Conservation (phyloP, 2,888 invertebrate genomes). For the Reticulitermes lucifugus region DNA sequence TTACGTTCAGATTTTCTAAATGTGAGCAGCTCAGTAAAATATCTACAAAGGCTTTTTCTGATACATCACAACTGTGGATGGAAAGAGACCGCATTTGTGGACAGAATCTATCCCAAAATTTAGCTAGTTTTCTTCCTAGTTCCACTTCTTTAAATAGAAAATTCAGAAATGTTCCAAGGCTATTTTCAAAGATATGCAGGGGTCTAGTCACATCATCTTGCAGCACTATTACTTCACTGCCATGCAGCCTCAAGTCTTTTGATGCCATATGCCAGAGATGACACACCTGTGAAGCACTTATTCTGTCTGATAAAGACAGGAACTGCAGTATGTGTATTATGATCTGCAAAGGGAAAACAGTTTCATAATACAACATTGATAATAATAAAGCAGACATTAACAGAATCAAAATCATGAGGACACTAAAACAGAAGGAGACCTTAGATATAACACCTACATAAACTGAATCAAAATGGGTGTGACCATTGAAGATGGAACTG, state of each 20-base stretch:
- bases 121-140: slow-evolving; percentile 65
- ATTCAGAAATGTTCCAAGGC: slow-evolving; percentile 61
- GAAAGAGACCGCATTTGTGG: slow-evolving; percentile 68
- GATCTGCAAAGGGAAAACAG: slow-evolving; percentile 65
- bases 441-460: too few relatives aligned
- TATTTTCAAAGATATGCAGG: slow-evolving; percentile 47
- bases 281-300: slow-evolving; percentile 74
- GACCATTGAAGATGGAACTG: too few relatives aligned
- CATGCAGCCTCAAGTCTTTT: slow-evolving; percentile 69
- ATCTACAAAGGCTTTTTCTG: slow-evolving; percentile 72
- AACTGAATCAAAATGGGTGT: too few relatives aligned
- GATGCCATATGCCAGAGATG: slow-evolving; percentile 76
- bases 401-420: too few relatives aligned
- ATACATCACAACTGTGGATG: slow-evolving; percentile 72
- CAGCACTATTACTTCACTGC: slow-evolving; percentile 67
- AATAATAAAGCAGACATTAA: too few relatives aligned
- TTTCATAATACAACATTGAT: too few relatives aligned
- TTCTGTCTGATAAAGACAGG: slow-evolving; percentile 73
- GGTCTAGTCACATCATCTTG: slow-evolving; percentile 53
- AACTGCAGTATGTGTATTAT: slow-evolving; percentile 74
- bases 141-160: slow-evolving; percentile 70
- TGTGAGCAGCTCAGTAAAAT: slow-evolving; percentile 70
- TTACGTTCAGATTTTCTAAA: slow-evolving; percentile 71
- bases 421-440: too few relatives aligned
- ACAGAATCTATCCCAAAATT: slow-evolving; percentile 72